Conservation (phyloP, 2,797 vertebrate genomes). For the Coreius guichenoti region DNA sequence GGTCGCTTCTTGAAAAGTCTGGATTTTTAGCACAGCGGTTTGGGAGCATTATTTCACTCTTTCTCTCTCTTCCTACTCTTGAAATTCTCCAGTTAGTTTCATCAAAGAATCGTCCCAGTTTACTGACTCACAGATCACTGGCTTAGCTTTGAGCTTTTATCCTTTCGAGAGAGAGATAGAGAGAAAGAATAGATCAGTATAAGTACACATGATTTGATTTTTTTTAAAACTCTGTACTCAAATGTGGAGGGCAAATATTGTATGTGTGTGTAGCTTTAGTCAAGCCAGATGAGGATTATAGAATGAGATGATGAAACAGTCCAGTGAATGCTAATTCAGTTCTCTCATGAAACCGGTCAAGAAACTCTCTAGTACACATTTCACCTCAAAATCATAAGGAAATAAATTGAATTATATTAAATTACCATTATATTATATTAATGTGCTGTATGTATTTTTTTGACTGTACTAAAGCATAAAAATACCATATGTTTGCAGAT, state of each 20-base stretch:
- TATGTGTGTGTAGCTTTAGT: constrained; percentile 3
- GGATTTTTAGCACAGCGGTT: neutral
- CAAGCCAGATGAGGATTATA: constrained; percentile 41
- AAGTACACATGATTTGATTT: constrained; percentile 29
- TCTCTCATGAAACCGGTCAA: constrained; percentile 3
- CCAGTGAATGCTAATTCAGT: constrained; percentile 43
- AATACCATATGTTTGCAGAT: neutral
- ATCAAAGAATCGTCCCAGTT: constrained; percentile 40
- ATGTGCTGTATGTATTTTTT: neutral
- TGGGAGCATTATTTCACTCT: neutral
- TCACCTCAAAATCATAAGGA: neutral
- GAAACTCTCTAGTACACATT: neutral
- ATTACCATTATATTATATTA: neutral
- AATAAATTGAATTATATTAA: neutral
- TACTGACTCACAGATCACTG: constrained; percentile 23
- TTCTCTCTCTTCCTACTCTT: neutral
- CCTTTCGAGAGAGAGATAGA: neutral
- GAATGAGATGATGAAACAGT: constrained; percentile 34
- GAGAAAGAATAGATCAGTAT: constrained; percentile 24
- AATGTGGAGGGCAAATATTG: constrained; percentile 20
- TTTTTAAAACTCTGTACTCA: neutral
- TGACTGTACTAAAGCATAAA: neutral
- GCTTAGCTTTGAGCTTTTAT: constrained; percentile 35
- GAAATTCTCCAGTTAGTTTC: constrained; percentile 26
- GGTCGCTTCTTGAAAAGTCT: constrained; percentile 24